A percentile compares a stretch with the other conserved stretches of the same genome.
Evolutionary conservation across 2,888 invertebrate genomes (phyloP).

Genomic region (Andrena camellia): DNA sequence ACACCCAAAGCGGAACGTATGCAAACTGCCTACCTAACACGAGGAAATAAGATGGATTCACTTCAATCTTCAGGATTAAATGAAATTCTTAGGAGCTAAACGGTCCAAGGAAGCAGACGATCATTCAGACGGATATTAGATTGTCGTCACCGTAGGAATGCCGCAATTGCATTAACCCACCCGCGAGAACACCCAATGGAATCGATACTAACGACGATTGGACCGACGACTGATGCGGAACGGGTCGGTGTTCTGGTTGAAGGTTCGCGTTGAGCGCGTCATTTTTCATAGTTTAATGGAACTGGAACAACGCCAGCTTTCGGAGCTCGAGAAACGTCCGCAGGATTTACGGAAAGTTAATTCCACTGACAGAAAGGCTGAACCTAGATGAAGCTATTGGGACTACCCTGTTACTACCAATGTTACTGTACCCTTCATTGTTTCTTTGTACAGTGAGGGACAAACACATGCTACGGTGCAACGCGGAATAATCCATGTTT

Average conservation of each 20-base stretch:
- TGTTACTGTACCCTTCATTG: too few relatives aligned
- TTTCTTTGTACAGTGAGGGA: too few relatives aligned
- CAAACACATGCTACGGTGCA: too few relatives aligned
- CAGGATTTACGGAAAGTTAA: background rate
- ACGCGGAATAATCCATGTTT: too few relatives aligned
- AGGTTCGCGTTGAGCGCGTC: background rate
- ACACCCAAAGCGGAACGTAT: too few relatives aligned
- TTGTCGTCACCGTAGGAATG: background rate
- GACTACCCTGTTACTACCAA: too few relatives aligned
- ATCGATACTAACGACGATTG: slow-evolving; percentile 32
- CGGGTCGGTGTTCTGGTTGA: background rate
- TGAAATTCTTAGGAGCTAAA: background rate
- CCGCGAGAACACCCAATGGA: background rate
- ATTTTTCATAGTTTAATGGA: slow-evolving; percentile 24
- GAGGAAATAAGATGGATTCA: background rate
- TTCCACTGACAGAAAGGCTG: background rate
- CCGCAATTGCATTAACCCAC: slow-evolving; percentile 14
- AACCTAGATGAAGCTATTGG: background rate
- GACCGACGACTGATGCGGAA: slow-evolving; percentile 23
- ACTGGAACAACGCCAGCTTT: slow-evolving; percentile 13
- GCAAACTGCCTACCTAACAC: too few relatives aligned
- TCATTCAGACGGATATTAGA: slow-evolving; percentile 14
- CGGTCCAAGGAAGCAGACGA: background rate
- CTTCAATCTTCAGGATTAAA: background rate
- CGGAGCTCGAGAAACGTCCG: background rate